A percentile compares a stretch with the other conserved stretches of the same genome.
These are phyloP conservation scores for Corynorhinus townsendii DNA, from an alignment of 2,113 vertebrate genomes.

Conservation along the genomic window DNA sequence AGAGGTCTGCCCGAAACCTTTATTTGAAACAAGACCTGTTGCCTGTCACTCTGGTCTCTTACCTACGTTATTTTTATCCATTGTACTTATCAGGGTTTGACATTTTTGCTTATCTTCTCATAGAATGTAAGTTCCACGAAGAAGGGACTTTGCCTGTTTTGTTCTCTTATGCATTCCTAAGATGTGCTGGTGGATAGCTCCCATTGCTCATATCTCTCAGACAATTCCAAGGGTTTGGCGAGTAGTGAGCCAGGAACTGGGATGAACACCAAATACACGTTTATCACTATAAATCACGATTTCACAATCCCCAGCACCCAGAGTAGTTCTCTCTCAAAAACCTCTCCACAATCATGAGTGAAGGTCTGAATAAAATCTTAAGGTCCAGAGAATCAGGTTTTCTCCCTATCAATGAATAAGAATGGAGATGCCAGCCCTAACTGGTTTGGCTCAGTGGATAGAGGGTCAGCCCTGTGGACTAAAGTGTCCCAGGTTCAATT, in stretches of 20 bases:
- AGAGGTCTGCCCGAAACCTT: neutral
- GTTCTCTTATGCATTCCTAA: neutral
- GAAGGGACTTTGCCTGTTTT: neutral
- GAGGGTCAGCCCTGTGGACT: no score
- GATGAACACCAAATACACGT: neutral
- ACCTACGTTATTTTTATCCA: neutral
- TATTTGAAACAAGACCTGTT: neutral
- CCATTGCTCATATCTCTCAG: neutral
- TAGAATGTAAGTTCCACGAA: neutral
- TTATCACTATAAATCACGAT: neutral
- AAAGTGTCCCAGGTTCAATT: no score
- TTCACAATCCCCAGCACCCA: neutral
- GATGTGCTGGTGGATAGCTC: no score
- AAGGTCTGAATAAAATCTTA: neutral
- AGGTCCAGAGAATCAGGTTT: constrained; percentile 6
- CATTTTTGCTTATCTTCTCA: neutral
- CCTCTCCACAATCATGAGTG: neutral
- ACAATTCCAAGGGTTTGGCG: neutral
- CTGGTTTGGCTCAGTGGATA: no score
- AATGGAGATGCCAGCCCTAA: neutral
- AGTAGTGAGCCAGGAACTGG: neutral
- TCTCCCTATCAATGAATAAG: neutral
- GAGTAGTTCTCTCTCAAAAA: neutral
- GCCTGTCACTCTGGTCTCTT: neutral
- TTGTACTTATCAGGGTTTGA: neutral